Evolutionary conservation across 1,140 invertebrate species (phyloP), one percentile per base, ranked within the genome.

Genomic region (Pantala flavescens): DNA sequence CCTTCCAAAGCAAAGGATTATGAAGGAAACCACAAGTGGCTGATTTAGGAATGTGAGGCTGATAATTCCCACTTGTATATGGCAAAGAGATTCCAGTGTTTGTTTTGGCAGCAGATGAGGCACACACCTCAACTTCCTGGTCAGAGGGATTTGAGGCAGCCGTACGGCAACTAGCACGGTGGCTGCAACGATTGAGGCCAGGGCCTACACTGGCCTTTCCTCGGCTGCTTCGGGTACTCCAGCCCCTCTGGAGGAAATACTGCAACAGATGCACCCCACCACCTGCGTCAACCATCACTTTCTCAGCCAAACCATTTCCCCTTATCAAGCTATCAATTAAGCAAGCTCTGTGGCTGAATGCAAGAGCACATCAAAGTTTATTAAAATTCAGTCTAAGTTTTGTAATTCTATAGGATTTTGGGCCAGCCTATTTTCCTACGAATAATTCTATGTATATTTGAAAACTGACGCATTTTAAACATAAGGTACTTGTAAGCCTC

Each of bases 1-100:
- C 86, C 87, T 88, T 88, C 86, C 86, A 87, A 81, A 86, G 85
- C 83, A 87, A 84, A 83, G 87, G 87, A 85, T 87, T 88, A 84
- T 88, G 86, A 83, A 88, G 85, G 80, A 85, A 85, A 80, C 86
- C 86, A 87, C 87, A 88, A 82, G 87, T 87, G 81, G 85, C 84
- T 82, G 87, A 87, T 85, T 88, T 88, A 80, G 87, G 86, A 81
- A 88, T 85, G 83, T 86, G 86, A 81, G 84, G 82, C 78, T 75
- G 79, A 55, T 19, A 71, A 55, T 75, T 73, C 19, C 16, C 85
- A 81, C 85, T 84, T 80, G 85, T 84, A 82, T 86, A 85, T 78
- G 86, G 85, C 81, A 86, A 81, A 77, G 85, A 86, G 76, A 85
- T 84, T 80, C 81, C 82, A 77, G 81, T 82, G 28, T 24, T 74